Conservation (phyloP, 2,113 vertebrate species). For the Sylvietta virens region DNA sequence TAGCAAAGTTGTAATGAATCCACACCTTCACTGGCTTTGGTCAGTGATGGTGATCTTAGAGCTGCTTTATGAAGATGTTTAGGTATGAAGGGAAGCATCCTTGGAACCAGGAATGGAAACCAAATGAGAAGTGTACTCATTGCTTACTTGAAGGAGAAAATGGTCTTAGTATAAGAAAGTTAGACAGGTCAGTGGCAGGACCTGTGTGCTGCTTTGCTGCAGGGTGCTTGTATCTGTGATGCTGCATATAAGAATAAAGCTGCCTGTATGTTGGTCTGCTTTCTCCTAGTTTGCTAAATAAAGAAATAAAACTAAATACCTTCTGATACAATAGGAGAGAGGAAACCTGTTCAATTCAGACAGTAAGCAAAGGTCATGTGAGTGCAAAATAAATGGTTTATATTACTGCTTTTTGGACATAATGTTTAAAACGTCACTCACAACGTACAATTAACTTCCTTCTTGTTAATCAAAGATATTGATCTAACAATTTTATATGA, state of each 20-base stretch:
- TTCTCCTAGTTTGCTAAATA: background rate
- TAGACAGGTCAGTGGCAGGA: background rate
- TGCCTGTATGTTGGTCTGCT: fast-evolving
- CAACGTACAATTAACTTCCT: background rate
- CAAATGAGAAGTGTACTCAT: fast-evolving
- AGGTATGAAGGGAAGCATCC: background rate
- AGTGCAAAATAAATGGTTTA: background rate
- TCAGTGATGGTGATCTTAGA: background rate
- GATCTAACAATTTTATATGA: background rate
- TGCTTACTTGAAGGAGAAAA: background rate
- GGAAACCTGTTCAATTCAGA: background rate
- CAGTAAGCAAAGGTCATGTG: background rate
- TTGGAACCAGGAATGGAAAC: background rate
- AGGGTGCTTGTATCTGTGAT: fast-evolving
- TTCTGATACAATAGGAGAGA: background rate
- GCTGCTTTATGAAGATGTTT: background rate
- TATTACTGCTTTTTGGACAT: background rate
- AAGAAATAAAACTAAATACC: background rate
- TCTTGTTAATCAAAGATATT: background rate
- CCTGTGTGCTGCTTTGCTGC: background rate
- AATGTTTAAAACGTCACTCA: background rate
- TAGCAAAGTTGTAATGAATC: background rate
- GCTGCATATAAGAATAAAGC: background rate
- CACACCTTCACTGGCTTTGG: background rate
- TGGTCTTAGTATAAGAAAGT: background rate